Evolutionary conservation across 2,888 invertebrate species (phyloP).

Genomic region (Oscheius sp.): DNA sequence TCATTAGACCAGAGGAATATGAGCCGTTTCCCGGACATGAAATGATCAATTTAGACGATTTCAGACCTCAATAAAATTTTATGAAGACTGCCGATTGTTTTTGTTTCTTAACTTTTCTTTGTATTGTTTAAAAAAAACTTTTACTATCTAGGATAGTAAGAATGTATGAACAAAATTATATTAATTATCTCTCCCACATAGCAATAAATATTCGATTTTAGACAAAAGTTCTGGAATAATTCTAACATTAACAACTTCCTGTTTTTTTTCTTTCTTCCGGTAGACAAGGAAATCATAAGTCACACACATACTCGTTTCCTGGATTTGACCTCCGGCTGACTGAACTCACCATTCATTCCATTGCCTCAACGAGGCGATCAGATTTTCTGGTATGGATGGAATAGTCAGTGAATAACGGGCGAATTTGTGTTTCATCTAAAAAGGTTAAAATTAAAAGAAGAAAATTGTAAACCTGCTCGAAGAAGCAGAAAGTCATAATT

Average conservation of each 20-base stretch:
- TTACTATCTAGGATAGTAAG: too few species aligned
- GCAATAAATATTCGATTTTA: too few species aligned
- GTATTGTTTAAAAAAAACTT: too few species aligned
- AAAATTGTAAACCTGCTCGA: neutral
- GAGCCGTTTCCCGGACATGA: neutral
- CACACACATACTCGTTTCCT: neutral
- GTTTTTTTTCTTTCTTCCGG: too few species aligned
- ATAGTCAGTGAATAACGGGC: constrained; percentile 52
- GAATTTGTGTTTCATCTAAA: constrained; percentile 45
- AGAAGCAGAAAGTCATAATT: neutral
- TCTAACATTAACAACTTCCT: too few species aligned
- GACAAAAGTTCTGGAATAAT: too few species aligned
- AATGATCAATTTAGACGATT: neutral
- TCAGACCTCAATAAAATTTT: neutral
- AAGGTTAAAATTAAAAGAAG: neutral
- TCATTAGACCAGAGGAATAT: neutral
- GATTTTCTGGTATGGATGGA: constrained; percentile 50
- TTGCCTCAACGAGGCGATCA: constrained; percentile 45
- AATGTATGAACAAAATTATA: too few species aligned
- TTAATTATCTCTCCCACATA: too few species aligned
- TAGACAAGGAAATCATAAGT: too few species aligned
- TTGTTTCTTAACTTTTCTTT: too few species aligned
- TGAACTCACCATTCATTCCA: constrained; percentile 52
- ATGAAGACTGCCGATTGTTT: neutral
- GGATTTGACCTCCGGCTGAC: neutral